Evolutionary conservation across 2,113 vertebrate genomes (phyloP).

Genomic region (Alosa alosa): DNA sequence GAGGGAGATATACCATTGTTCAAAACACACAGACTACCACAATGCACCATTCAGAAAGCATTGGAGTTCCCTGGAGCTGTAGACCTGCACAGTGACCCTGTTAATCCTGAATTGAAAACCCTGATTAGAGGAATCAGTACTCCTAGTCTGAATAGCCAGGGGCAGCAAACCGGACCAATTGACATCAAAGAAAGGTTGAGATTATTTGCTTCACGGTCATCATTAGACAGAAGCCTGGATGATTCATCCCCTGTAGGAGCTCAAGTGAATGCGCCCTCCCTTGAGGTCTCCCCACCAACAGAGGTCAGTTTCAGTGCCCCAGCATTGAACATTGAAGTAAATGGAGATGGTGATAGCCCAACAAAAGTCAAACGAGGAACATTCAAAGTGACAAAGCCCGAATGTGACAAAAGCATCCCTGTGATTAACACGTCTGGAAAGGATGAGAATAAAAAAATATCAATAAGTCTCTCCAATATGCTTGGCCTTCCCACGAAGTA

Average conservation of each 20-base stretch:
- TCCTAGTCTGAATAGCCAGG: neutral
- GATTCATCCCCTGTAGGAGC: slow-evolving; percentile 16
- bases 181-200: slow-evolving; percentile 66
- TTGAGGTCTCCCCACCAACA: slow-evolving; percentile 25
- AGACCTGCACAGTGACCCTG: slow-evolving; percentile 16
- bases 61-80: slow-evolving; percentile 20
- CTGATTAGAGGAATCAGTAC: neutral
- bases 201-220: slow-evolving; percentile 40
- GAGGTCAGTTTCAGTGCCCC: neutral
- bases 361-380: slow-evolving; percentile 56
- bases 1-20: slow-evolving; percentile 60
- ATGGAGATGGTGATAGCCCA: slow-evolving; percentile 37
- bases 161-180: slow-evolving; percentile 31
- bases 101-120: slow-evolving; percentile 14
- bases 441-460: slow-evolving; percentile 56
- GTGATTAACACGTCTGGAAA: slow-evolving; percentile 27
- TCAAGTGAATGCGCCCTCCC: slow-evolving; percentile 34
- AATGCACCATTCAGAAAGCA: slow-evolving; percentile 30
- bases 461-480: slow-evolving; percentile 69
- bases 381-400: slow-evolving; percentile 64
- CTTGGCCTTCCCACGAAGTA: slow-evolving; percentile 56
- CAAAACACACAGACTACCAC: slow-evolving; percentile 62
- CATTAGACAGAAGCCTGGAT: slow-evolving; percentile 3
- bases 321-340: slow-evolving; percentile 22
- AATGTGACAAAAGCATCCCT: slow-evolving; percentile 36